Conservation (phyloP, 2,113 vertebrate genomes). For the Crotalus viridis region DNA sequence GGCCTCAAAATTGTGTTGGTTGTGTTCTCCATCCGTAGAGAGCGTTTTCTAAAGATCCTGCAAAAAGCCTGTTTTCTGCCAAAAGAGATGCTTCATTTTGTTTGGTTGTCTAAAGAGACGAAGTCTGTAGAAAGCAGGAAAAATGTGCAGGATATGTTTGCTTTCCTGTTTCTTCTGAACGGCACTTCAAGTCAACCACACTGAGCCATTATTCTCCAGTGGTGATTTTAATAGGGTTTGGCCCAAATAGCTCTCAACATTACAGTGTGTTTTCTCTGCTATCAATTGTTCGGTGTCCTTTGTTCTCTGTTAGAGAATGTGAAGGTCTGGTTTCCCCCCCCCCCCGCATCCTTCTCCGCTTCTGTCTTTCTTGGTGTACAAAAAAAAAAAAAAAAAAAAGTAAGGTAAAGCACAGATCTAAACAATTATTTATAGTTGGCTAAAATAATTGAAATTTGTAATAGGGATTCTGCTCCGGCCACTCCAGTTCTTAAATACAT, state of each 20-base stretch:
- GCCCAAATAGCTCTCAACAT: background rate
- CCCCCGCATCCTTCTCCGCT: background rate
- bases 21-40: constrained; percentile 18
- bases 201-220: background rate
- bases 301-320: background rate
- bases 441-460: background rate
- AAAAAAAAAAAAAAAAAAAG: background rate
- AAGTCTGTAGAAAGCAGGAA: constrained; percentile 23
- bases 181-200: background rate
- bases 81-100: constrained; percentile 47
- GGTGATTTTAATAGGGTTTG: background rate
- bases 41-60: constrained; percentile 33
- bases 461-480: background rate
- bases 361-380: background rate
- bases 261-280: background rate
- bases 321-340: accelerated
- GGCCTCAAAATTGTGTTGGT: constrained; percentile 38
- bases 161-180: background rate
- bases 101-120: constrained; percentile 43
- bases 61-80: constrained; percentile 19
- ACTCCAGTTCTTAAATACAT: background rate
- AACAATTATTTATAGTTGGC: no score
- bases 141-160: background rate
- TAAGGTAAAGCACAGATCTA: background rate
- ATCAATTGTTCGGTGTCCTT: background rate